Conservation (phyloP, 2,113 vertebrate genomes). For the Platysteira castanea region DNA sequence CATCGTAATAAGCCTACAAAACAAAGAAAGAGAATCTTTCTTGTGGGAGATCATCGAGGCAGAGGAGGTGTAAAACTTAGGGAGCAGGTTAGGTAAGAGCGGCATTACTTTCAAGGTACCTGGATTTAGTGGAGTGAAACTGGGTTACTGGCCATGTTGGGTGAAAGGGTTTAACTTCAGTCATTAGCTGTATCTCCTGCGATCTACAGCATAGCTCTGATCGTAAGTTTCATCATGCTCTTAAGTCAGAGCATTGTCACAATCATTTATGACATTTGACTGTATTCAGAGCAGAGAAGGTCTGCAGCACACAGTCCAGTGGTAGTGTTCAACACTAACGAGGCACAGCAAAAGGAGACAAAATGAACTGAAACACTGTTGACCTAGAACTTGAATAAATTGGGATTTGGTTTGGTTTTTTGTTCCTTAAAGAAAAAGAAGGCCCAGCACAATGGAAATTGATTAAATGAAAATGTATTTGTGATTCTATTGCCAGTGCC, state of each 20-base stretch:
- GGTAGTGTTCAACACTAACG: not conserved
- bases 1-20: not conserved
- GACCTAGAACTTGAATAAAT: slow-evolving; percentile 40
- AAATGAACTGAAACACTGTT: not conserved
- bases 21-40: slow-evolving; percentile 19
- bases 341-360: not conserved
- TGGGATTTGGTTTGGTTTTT: not conserved
- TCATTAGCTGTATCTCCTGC: not conserved
- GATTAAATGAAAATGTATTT: not conserved
- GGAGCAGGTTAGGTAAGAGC: slow-evolving; percentile 20
- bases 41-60: not conserved
- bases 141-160: slow-evolving; percentile 29
- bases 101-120: not conserved
- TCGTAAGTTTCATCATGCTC: slow-evolving; percentile 17
- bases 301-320: slow-evolving; percentile 24
- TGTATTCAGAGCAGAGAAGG: not conserved
- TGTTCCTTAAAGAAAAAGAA: not conserved
- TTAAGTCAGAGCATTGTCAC: not conserved
- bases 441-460: not conserved
- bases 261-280: slow-evolving; percentile 4
- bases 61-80: slow-evolving; percentile 48
- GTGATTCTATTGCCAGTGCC: not conserved
- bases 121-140: slow-evolving; percentile 27
- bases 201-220: not conserved
- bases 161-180: not conserved